Percentiles rank a stretch among this genome's conserved stretches.
Conservation (phyloP, 2,113 vertebrate genomes). For the Acrocephalus arundinaceus region DNA sequence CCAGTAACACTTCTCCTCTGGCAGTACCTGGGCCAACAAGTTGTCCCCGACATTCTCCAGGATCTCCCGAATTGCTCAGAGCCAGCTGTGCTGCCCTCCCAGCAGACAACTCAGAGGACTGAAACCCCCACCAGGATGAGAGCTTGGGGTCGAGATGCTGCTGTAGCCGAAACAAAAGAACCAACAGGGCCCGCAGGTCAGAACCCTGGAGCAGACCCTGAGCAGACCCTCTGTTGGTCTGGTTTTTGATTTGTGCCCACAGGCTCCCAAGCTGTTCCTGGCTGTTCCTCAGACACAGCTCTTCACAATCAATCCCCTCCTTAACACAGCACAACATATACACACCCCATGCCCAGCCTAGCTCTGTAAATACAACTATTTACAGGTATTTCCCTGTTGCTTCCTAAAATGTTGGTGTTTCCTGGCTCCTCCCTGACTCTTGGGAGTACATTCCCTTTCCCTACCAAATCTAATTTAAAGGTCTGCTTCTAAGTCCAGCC, state of each 20-base stretch:
- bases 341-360: background rate
- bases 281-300: background rate
- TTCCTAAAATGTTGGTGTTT: background rate
- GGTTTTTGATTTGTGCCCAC: background rate
- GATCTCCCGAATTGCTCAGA: background rate
- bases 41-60: accelerated
- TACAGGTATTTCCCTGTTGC: background rate
- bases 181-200: background rate
- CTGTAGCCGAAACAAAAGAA: background rate
- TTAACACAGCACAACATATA: background rate
- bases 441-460: background rate
- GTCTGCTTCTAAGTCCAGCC: background rate
- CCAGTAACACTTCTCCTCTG: background rate
- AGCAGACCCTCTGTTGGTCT: background rate
- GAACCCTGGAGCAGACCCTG: background rate
- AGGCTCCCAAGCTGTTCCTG: background rate
- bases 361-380: background rate
- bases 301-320: background rate
- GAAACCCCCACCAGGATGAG: background rate
- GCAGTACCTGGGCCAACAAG: background rate
- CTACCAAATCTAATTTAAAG: background rate
- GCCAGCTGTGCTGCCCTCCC: background rate
- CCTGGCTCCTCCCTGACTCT: background rate
- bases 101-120: accelerated
- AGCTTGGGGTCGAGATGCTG: background rate